Evolutionary conservation across 2,113 vertebrate species (phyloP).

Genomic region (Collichthys lucidus): DNA sequence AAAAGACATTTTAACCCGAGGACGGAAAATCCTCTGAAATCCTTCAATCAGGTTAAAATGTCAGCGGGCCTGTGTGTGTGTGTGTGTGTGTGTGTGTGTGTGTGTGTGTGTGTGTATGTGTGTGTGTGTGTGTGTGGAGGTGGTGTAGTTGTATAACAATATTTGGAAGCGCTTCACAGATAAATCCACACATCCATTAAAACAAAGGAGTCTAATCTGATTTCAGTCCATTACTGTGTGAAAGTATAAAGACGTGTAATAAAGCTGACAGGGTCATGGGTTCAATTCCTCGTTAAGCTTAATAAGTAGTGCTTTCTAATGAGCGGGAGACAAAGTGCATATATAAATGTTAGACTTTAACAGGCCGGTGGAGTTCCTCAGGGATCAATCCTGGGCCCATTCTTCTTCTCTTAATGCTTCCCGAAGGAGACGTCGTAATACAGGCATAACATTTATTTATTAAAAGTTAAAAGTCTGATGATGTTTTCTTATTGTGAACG

Average conservation of each 20-base stretch:
- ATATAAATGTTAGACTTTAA: neutral
- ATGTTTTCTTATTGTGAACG: neutral
- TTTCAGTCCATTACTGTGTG: conserved; percentile 15
- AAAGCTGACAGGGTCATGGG: neutral
- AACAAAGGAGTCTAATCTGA: conserved; percentile 38
- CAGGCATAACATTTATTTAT: neutral
- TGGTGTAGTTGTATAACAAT: conserved; percentile 40
- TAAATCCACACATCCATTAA: conserved; percentile 26
- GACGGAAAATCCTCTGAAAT: conserved; percentile 69
- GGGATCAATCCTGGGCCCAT: neutral
- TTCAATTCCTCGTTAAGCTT: neutral
- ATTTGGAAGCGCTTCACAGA: conserved; percentile 43
- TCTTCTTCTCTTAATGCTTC: neutral
- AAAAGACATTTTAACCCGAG: conserved; percentile 47
- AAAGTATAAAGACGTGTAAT: neutral
- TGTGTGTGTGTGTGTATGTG: neutral
- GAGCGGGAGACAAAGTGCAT: no score
- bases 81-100: no score
- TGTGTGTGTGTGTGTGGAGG: neutral
- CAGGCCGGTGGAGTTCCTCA: neutral
- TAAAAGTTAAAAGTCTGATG: neutral
- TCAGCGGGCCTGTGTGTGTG: neutral
- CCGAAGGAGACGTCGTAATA: neutral
- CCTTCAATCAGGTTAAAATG: conserved; percentile 64
- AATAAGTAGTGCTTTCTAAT: neutral